Conservation (phyloP, 2,113 vertebrate species). For the Triplophysa dalaica region DNA sequence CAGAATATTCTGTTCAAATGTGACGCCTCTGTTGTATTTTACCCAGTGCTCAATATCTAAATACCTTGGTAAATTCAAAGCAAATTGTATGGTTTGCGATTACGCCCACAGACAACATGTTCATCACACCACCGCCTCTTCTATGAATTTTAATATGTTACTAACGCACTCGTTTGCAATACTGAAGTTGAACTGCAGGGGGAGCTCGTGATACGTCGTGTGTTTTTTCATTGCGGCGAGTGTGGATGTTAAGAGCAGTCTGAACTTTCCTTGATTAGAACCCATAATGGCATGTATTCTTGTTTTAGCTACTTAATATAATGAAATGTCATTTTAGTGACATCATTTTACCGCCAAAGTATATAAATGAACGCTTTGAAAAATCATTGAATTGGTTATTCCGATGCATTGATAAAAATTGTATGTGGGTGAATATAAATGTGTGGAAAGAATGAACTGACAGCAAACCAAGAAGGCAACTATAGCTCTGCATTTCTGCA, state of each 20-base stretch:
- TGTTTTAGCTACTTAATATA: neutral
- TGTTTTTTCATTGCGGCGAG: neutral
- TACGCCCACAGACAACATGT: constrained; percentile 6
- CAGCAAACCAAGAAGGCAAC: neutral
- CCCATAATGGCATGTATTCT: neutral
- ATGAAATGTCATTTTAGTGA: no score
- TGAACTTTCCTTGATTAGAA: neutral
- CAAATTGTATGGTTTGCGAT: neutral
- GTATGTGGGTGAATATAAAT: neutral
- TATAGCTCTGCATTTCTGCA: neutral
- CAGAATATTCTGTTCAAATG: neutral
- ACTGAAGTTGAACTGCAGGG: neutral
- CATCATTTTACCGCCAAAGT: neutral
- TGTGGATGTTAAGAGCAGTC: neutral
- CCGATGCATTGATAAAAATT: neutral
- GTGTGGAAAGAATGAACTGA: neutral
- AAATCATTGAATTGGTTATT: neutral
- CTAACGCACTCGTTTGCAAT: neutral
- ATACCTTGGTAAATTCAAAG: neutral
- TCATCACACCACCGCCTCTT: neutral
- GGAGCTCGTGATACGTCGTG: neutral
- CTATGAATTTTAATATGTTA: neutral
- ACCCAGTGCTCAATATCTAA: neutral
- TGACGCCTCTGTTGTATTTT: no score
- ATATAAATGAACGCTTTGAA: neutral